Conservation (phyloP, 1,140 invertebrate genomes). For the Drosophila arizonae region DNA sequence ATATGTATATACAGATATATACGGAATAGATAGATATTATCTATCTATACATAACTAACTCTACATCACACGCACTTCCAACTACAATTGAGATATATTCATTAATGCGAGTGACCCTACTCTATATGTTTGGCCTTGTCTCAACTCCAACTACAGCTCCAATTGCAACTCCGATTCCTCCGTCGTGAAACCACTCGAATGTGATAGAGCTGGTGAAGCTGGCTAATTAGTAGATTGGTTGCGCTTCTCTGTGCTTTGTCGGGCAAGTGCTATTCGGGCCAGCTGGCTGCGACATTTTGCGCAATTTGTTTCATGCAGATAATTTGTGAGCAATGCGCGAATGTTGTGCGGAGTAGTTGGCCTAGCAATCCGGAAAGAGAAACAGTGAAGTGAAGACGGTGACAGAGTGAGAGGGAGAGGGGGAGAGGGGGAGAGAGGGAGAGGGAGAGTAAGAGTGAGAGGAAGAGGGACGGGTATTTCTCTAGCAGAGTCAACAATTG, state of each 20-base stretch:
- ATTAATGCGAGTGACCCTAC: background rate
- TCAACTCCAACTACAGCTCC: background rate
- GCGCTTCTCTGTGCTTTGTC: constrained; percentile 28
- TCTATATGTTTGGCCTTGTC: constrained; percentile 3
- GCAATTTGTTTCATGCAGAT: constrained; percentile 39
- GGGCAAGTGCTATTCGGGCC: constrained; percentile 1
- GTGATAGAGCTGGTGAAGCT: constrained; percentile 48
- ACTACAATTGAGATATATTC: no score
- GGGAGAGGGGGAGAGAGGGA: background rate
- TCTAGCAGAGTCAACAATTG: constrained; percentile 55
- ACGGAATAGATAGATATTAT: no score
- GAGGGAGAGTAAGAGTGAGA: no score
- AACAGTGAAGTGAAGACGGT: background rate
- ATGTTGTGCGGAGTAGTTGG: background rate
- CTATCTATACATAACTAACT: no score
- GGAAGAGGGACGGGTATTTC: background rate
- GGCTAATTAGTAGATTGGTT: constrained; percentile 74
- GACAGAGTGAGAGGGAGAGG: background rate
- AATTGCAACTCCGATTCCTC: no score
- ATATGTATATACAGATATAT: no score
- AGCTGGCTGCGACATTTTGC: constrained; percentile 26
- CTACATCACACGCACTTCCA: no score
- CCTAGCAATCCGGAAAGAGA: constrained; percentile 42
- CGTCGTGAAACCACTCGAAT: constrained; percentile 42
- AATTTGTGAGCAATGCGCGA: constrained; percentile 38